Evolutionary conservation across 2,888 invertebrate genomes (phyloP).

Genomic region (Prosapia bicincta): DNA sequence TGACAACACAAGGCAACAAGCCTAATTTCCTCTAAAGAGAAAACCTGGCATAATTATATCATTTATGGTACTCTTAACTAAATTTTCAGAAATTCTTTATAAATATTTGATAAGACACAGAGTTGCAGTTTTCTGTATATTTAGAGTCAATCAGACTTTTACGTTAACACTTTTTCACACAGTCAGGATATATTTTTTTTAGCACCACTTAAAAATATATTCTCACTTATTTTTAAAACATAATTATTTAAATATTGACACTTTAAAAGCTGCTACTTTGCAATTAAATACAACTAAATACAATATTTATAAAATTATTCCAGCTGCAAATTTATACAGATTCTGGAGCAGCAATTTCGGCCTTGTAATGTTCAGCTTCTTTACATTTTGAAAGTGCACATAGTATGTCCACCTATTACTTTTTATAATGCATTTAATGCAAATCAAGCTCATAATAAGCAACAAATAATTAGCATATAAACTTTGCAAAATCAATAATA

Average conservation of each 20-base stretch:
- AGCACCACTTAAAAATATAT: constrained; percentile 16
- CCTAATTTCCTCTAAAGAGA: background rate
- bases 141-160: constrained; percentile 40
- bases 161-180: constrained; percentile 23
- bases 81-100: background rate
- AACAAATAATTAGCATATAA: background rate
- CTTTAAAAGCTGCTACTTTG: background rate
- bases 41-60: background rate
- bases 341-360: background rate
- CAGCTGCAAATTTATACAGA: background rate
- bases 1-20: constrained; percentile 34
- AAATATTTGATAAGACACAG: constrained; percentile 36
- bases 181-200: constrained; percentile 11
- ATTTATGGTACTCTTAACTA: background rate
- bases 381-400: background rate
- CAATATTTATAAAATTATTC: background rate
- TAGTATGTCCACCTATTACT: background rate
- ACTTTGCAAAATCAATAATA: background rate
- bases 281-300: background rate
- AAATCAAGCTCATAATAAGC: background rate
- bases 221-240: background rate
- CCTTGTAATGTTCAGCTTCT: background rate
- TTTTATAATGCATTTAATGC: background rate
- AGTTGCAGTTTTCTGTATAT: constrained; percentile 37
- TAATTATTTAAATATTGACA: background rate